These are phyloP conservation scores for Cryptocheilus praepositus DNA, from an alignment of 2,888 invertebrate genomes.

Conservation along the genomic window DNA sequence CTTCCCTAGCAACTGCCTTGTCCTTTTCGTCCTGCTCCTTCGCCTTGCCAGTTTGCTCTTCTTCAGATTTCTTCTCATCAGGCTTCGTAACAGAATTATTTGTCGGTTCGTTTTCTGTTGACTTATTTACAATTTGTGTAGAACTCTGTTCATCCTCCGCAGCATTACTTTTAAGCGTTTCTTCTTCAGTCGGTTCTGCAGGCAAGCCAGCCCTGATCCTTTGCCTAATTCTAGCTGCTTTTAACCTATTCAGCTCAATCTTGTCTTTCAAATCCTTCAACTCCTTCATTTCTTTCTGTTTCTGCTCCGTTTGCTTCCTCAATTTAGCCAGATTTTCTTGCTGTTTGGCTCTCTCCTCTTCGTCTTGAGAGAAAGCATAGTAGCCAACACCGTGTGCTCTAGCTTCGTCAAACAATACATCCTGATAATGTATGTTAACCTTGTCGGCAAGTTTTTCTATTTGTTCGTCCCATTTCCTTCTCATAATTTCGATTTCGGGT, in stretches of 20 bases:
- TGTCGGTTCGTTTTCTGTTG: slow-evolving; percentile 12
- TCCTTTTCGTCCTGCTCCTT: slow-evolving; percentile 45
- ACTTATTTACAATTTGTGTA: background rate
- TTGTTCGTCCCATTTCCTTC: slow-evolving; percentile 92
- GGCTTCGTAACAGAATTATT: slow-evolving; percentile 26
- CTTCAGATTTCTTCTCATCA: slow-evolving; percentile 20
- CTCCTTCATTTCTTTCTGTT: slow-evolving; percentile 81
- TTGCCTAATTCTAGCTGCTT: slow-evolving; percentile 85
- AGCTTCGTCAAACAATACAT: slow-evolving; percentile 94
- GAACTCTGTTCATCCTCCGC: background rate
- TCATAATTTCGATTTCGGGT: slow-evolving; percentile 79
- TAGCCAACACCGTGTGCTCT: slow-evolving; percentile 94
- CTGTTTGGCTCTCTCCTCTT: slow-evolving; percentile 85
- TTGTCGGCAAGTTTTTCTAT: slow-evolving; percentile 84
- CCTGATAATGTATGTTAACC: slow-evolving; percentile 91
- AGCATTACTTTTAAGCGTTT: too few species aligned
- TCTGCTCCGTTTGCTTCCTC: slow-evolving; percentile 82
- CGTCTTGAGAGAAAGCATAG: slow-evolving; percentile 92
- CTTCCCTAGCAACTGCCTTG: slow-evolving; percentile 62
- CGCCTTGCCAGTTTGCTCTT: slow-evolving; percentile 24
- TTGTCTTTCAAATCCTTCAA: slow-evolving; percentile 80
- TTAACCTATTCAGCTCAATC: slow-evolving; percentile 82
- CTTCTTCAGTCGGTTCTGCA: slow-evolving; percentile 73
- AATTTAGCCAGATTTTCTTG: slow-evolving; percentile 85
- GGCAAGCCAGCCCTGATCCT: slow-evolving; percentile 84